Percentiles rank a stretch among this genome's conserved stretches.
Evolutionary conservation across 2,113 vertebrate genomes (phyloP).

Genomic region (Sisor rabdophorus): DNA sequence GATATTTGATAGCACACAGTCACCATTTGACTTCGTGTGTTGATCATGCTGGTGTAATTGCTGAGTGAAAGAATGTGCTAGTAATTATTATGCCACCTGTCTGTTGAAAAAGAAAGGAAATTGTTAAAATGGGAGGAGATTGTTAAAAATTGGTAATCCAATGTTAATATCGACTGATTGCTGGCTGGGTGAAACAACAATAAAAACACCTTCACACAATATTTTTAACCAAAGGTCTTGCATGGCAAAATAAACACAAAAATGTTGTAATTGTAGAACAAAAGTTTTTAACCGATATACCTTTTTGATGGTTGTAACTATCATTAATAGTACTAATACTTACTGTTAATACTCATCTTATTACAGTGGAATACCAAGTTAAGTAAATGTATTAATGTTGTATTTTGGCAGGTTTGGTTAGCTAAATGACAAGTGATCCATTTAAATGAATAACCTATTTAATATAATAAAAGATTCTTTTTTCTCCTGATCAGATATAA

Average conservation of each 20-base stretch:
- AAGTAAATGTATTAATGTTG: neutral
- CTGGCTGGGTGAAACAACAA: neutral
- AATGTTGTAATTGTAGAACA: neutral
- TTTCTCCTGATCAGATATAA: neutral
- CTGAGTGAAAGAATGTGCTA: neutral
- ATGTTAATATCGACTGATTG: neutral
- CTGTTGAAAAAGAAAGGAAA: too few relatives aligned
- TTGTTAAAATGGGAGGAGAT: too few relatives aligned
- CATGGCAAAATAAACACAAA: too few relatives aligned
- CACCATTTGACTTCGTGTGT: neutral
- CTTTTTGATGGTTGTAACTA: too few relatives aligned
- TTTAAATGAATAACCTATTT: neutral
- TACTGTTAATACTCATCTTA: slow-evolving; percentile 1
- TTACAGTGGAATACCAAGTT: neutral
- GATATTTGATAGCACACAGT: neutral
- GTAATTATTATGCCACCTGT: neutral
- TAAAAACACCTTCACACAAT: too few relatives aligned
- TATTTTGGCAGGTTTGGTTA: neutral
- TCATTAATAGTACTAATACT: too few relatives aligned
- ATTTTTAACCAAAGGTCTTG: too few relatives aligned
- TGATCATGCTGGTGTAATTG: neutral
- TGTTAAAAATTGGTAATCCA: neutral
- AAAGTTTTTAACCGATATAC: neutral
- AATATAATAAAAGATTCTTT: neutral
- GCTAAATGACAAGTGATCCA: neutral